Conservation (phyloP, 1,140 invertebrate genomes). For the Fopius arisanus region DNA sequence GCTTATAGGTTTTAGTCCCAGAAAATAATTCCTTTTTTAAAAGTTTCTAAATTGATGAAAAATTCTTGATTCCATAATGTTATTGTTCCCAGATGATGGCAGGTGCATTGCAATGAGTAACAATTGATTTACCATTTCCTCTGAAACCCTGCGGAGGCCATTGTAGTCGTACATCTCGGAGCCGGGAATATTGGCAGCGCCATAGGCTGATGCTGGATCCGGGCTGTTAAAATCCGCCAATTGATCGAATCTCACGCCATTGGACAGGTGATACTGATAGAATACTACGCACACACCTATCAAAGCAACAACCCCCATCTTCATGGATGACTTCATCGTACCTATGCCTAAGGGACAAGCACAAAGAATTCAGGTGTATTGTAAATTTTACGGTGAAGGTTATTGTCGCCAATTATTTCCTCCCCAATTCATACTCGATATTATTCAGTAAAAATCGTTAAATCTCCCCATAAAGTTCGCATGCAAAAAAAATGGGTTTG, state of each 20-base stretch:
- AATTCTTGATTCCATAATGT: background rate
- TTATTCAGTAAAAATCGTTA: too few relatives aligned
- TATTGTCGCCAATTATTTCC: background rate
- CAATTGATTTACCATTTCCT: constrained; percentile 47
- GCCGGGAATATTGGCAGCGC: constrained; percentile 42
- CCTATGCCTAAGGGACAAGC: constrained; percentile 33
- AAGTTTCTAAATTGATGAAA: too few relatives aligned
- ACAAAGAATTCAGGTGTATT: background rate
- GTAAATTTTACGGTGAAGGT: background rate
- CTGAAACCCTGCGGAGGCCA: constrained; percentile 45
- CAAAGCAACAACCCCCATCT: constrained; percentile 58
- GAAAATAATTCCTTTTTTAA: too few relatives aligned
- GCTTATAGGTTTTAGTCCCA: too few relatives aligned
- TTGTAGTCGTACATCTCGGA: constrained; percentile 45
- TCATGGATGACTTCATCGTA: constrained; percentile 57
- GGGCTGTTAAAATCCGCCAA: constrained; percentile 46
- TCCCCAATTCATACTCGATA: too few relatives aligned
- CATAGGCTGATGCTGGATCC: constrained; percentile 42
- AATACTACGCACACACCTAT: constrained; percentile 57
- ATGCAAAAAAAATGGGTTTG: too few relatives aligned
- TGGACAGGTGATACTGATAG: constrained; percentile 60
- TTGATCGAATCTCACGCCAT: constrained; percentile 54
- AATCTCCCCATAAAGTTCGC: too few relatives aligned
- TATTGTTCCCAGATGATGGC: background rate
- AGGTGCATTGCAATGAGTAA: background rate